Evolutionary conservation across 2,797 vertebrate species (phyloP).

Genomic region (Periophthalmus magnuspinnatus): DNA sequence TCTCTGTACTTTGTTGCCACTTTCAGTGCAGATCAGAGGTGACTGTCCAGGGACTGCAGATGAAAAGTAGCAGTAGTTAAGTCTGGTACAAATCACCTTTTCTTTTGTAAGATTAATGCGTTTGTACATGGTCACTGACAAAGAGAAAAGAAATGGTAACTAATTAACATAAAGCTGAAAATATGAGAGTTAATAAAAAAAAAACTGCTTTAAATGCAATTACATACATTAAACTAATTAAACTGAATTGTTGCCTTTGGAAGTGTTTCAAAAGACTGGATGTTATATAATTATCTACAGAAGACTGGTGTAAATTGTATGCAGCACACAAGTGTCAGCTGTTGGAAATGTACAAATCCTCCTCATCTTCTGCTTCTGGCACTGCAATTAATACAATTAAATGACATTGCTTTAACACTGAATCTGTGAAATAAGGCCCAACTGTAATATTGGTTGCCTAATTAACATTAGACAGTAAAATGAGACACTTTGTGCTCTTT

Average conservation of each 20-base stretch:
- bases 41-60: too few relatives aligned
- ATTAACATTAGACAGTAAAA: neutral
- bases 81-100: too few relatives aligned
- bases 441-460: neutral
- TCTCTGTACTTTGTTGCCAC: too few relatives aligned
- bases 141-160: neutral
- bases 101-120: too few relatives aligned
- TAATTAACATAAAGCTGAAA: neutral
- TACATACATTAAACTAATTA: neutral
- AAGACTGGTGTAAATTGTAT: neutral
- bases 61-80: too few relatives aligned
- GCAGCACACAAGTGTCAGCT: neutral
- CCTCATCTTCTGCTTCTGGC: too few relatives aligned
- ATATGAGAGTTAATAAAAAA: neutral
- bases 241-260: neutral
- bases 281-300: neutral
- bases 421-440: neutral
- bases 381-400: too few relatives aligned
- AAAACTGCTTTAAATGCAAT: too few relatives aligned
- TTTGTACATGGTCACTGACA: too few relatives aligned
- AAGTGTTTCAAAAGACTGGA: too few relatives aligned
- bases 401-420: neutral
- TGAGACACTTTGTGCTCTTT: constrained; percentile 4
- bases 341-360: neutral
- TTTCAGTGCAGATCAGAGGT: too few relatives aligned